Evolutionary conservation across 2,113 vertebrate species (phyloP).

Genomic region (Hippocampus mohnikei): DNA sequence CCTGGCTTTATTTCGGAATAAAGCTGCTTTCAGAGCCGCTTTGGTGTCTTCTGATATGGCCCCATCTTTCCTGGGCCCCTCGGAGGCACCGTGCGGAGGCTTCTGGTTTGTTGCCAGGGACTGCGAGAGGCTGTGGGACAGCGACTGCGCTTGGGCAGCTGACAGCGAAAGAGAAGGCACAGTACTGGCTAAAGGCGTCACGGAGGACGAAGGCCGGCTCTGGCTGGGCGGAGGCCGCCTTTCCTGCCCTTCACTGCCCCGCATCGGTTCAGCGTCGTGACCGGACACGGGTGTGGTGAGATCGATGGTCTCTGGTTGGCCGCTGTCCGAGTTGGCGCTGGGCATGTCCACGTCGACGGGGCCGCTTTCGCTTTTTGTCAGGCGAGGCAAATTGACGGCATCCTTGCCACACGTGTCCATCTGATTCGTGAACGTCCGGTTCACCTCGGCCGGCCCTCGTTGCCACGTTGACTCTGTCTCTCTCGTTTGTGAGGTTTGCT

Average conservation of each 20-base stretch:
- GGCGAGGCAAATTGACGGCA: slow-evolving; percentile 45
- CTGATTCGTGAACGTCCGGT: slow-evolving; percentile 36
- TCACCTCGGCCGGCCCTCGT: slow-evolving; percentile 42
- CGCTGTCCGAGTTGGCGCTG: slow-evolving; percentile 80
- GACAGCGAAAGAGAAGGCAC: slow-evolving; percentile 68
- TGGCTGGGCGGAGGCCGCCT: slow-evolving; percentile 37
- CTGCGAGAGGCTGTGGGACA: slow-evolving; percentile 71
- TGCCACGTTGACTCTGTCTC: slow-evolving; percentile 48
- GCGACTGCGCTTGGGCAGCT: slow-evolving; percentile 66
- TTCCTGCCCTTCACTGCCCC: slow-evolving; percentile 46
- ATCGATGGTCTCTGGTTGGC: slow-evolving; percentile 80
- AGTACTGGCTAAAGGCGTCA: slow-evolving; percentile 42
- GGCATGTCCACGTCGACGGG: slow-evolving; percentile 87
- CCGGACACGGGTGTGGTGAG: slow-evolving; percentile 74
- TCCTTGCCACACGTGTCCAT: slow-evolving; percentile 54
- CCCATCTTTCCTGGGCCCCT: slow-evolving; percentile 78
- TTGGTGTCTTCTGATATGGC: slow-evolving; percentile 93
- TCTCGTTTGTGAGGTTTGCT: slow-evolving; percentile 37
- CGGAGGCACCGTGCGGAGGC: slow-evolving; percentile 57
- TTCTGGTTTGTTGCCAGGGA: slow-evolving; percentile 65
- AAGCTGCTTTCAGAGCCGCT: slow-evolving; percentile 85
- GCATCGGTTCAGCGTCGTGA: slow-evolving; percentile 62
- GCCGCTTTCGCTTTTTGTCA: slow-evolving; percentile 62
- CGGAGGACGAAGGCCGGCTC: slow-evolving; percentile 39
- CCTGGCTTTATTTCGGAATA: slow-evolving; percentile 82